phyloP scores from a whole-genome alignment of 2,888 invertebrate species.

The Mycogona germanica region DNA sequence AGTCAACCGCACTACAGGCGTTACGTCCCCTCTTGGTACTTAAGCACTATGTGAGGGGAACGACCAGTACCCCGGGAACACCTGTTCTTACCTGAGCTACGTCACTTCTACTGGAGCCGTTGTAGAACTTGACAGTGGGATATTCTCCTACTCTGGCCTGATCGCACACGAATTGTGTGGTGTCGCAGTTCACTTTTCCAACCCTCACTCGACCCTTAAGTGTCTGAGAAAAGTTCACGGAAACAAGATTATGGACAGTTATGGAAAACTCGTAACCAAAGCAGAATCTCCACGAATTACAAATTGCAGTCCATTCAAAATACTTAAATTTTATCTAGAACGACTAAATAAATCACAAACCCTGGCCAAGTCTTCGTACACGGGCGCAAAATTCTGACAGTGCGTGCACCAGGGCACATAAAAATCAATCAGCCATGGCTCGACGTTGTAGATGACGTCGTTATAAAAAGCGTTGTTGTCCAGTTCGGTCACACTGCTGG shows the following conservation, averaged over 20 bases:
- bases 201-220: constrained; percentile 36
- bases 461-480: constrained; percentile 37
- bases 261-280: background rate
- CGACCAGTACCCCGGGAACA: no score
- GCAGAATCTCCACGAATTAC: background rate
- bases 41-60: no score
- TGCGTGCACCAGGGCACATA: constrained; percentile 42
- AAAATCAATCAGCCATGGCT: constrained; percentile 40
- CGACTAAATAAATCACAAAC: constrained; percentile 34
- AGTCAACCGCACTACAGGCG: no score
- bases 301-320: no score
- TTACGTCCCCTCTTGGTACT: no score
- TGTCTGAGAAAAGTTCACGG: constrained; percentile 5
- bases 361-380: constrained; percentile 50
- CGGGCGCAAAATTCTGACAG: constrained; percentile 52
- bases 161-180: constrained; percentile 41
- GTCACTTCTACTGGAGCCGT: background rate
- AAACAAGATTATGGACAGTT: background rate
- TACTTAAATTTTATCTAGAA: no score
- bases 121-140: constrained; percentile 45
- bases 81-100: background rate
- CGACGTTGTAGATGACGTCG: constrained; percentile 39
- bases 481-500: constrained; percentile 42
- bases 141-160: constrained; percentile 43
- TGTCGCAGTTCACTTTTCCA: constrained; percentile 54